Evolutionary conservation across 2,888 invertebrate species (phyloP), one percentile per base, ranked within the genome.

Genomic region (Troglohyphantes excavatus): DNA sequence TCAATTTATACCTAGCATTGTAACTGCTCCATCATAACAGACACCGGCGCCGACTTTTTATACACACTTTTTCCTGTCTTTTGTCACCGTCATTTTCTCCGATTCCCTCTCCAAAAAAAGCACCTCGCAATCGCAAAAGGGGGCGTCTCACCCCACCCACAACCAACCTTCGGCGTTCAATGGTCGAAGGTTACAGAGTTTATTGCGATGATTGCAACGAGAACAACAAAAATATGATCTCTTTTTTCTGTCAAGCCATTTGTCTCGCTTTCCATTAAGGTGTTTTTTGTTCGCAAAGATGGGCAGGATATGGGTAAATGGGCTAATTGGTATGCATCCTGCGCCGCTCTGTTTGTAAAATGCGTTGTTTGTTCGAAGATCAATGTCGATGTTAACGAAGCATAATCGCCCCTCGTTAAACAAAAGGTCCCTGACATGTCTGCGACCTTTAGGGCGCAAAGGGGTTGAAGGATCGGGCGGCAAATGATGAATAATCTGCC

Each of bases 251-350:
- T 9, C 29, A 7, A 68, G 29, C 17, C 13, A 21, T 72, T 72
- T 72, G 19, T 46, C n/a, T 39, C 72, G 13, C 46, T 23, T 46
- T 59, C 59, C 46, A 46, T 46, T 46, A 46, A 26, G 43, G 46
- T 23, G 21, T 9, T 13, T n/a, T 72, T 46, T 27, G 39, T 72
- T 70, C 39, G 43, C 27, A 39, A 46, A 46, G 17, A 13, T 26
- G 26, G 23, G 27, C 85, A 70, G 85, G 76, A 85, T 85, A 78
- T 85, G 78, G 85, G 85, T 85, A 85, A 68, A 68, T 76, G 78
- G 85, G 85, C 76, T 85, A 85, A 85, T 85, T 85, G 85, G 85
- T 59, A 78, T 70, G 85, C 78, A 85, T 85, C 85, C 85, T 76
- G 85, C 17, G 59, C 23, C 26, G 53, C n/a, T 33, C 65, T 81